Percentiles rank a stretch among this genome's conserved stretches.
phyloP scores from a whole-genome alignment of 1,140 invertebrate species.

The Leguminivora glycinivorella region DNA sequence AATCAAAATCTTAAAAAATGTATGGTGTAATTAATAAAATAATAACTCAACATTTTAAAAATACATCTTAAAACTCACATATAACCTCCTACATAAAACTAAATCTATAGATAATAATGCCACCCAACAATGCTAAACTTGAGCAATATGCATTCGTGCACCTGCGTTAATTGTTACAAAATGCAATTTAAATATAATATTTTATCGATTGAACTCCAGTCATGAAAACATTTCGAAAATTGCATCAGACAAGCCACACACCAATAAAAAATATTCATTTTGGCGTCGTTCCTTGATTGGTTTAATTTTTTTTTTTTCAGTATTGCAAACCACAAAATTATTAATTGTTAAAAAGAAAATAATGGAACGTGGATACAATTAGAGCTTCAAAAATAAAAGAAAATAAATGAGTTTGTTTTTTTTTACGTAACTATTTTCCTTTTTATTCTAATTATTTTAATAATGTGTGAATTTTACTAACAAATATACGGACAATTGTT shows the following conservation, averaged over 20 bases:
- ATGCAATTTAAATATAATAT: background rate
- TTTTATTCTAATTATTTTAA: background rate
- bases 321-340: background rate
- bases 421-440: background rate
- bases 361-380: background rate
- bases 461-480: background rate
- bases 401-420: background rate
- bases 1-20: too few species aligned
- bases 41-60: too few species aligned
- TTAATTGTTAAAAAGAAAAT: background rate
- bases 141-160: background rate
- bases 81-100: too few species aligned
- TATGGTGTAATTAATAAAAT: too few species aligned
- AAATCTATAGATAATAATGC: too few species aligned
- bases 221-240: slow-evolving; percentile 36
- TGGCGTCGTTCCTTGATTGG: background rate
- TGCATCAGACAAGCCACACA: slow-evolving; percentile 32
- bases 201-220: background rate
- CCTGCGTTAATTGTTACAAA: slow-evolving; percentile 6
- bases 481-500: background rate
- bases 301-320: background rate
- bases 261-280: background rate
- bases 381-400: background rate
- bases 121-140: background rate
- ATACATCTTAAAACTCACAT: too few species aligned